These are phyloP conservation scores for Schizothorax lantsangensis DNA, from an alignment of 2,797 vertebrate species.

Conservation along the genomic window DNA sequence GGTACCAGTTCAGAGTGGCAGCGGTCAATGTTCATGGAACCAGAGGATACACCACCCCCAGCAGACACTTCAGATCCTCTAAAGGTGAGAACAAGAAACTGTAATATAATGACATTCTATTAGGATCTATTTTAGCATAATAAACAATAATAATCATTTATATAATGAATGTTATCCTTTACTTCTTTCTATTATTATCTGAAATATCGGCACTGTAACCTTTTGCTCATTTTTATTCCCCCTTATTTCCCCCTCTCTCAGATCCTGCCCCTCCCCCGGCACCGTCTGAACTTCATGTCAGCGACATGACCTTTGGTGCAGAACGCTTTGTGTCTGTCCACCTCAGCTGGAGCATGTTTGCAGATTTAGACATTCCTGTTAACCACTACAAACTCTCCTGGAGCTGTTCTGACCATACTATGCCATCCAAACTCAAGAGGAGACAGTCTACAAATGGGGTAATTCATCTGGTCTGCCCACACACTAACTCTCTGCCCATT, in stretches of 20 bases:
- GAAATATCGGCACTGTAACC: background rate
- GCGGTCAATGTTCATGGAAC: constrained; percentile 91
- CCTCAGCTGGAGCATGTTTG: constrained; percentile 81
- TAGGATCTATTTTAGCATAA: background rate
- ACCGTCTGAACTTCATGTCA: constrained; percentile 82
- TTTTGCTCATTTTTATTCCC: background rate
- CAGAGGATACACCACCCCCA: constrained; percentile 91
- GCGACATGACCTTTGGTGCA: constrained; percentile 79
- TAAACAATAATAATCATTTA: background rate
- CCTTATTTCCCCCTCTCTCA: constrained; percentile 61
- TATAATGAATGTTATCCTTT: background rate
- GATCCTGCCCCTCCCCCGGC: constrained; percentile 85
- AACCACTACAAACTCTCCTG: constrained; percentile 93
- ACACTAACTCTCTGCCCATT: background rate
- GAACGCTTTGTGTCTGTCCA: constrained; percentile 77
- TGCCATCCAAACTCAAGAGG: constrained; percentile 83
- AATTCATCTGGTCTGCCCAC: constrained; percentile 6
- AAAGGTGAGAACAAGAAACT: constrained; percentile 81
- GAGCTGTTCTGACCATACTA: constrained; percentile 81
- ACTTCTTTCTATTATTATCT: no score
- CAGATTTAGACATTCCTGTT: constrained; percentile 86
- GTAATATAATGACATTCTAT: background rate
- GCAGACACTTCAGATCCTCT: constrained; percentile 88
- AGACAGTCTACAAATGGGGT: constrained; percentile 88
- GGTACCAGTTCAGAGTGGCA: constrained; percentile 95